A percentile compares a stretch with the other conserved stretches of the same genome.
phyloP scores from a whole-genome alignment of 2,797 vertebrate species.

The Dicrostonyx torquatus region DNA sequence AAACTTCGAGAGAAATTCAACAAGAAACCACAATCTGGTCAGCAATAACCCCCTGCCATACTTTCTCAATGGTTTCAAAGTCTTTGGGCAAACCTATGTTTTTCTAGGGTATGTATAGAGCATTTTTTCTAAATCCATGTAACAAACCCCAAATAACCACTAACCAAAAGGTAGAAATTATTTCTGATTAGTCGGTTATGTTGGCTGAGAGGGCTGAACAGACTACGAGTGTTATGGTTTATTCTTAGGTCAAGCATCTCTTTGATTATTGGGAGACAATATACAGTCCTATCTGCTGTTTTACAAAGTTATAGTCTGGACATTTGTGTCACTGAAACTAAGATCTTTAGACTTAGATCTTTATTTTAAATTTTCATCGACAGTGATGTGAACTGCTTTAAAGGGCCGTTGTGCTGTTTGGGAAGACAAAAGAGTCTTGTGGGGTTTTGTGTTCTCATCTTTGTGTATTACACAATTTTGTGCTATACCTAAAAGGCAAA shows the following conservation, averaged over 20 bases:
- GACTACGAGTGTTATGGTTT: neutral
- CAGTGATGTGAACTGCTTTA: neutral
- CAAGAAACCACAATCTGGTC: neutral
- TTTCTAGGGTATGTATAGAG: neutral
- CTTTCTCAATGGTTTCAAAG: conserved; percentile 7
- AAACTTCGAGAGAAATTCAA: neutral
- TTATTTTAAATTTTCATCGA: neutral
- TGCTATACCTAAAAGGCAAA: conserved; percentile 4
- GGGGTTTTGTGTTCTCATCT: conserved; percentile 3
- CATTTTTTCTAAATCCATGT: neutral
- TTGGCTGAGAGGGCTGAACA: neutral
- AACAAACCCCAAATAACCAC: neutral
- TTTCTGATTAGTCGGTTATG: neutral
- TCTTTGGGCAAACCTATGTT: neutral
- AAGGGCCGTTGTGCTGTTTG: neutral
- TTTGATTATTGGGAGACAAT: conserved; percentile 30
- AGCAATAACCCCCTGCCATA: neutral
- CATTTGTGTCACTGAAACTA: neutral
- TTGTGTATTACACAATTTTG: neutral
- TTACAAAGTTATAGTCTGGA: neutral
- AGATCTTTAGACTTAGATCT: neutral
- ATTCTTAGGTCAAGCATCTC: conserved; percentile 31
- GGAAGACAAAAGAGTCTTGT: neutral
- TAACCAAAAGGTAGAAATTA: neutral
- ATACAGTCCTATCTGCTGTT: neutral